Evolutionary conservation across 2,113 vertebrate genomes (phyloP), one percentile per base, ranked within the genome.

Genomic region (Synodontis membranacea): DNA sequence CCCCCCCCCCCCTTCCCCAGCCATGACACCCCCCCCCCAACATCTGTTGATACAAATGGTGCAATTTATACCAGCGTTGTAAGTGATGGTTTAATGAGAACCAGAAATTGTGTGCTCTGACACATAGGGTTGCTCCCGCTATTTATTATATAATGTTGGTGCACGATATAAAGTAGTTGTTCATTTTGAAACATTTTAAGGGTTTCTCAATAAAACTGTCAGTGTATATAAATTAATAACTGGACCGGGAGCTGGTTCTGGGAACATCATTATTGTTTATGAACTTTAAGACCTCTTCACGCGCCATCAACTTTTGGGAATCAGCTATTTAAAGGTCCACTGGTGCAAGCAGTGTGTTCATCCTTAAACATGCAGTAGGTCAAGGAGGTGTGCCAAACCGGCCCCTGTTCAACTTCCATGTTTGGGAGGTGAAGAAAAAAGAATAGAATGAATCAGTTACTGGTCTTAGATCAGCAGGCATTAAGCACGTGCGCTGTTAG

Each of bases 371-470:
- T 48, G 25, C 42, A 46, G 17, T 15, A 75, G 72, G 72, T 75
- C 72, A 75, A 48, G 72, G 72, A 75, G 44, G 11, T 46, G 11
- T 46, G 42, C 72, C 72, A 75, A 75, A 75, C 72, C 48, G 72
- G 72, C 72, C 72, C 12, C 42, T 44, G 68, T 72, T 72, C 68
- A 72, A 72, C 39, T n/a, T 46, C 25, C 72, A 75, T 17, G 42
- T n/a, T 75, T 11, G 11, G 11, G 23, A 25, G 11, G 39, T 39
- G 66, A 70, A 70, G 23, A 7, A 25, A 84, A 84, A 84, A 84
- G 21, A 50, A 50, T 15, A 34, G 25, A 21, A n/a, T 48, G 25
- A 64, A 52, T 23, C 64, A 28, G 31, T n/a, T 58, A n/a, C 52
- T 58, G 37, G 17, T 75, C 39, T 34, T 23, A 25, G 28, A 46